Conservation (phyloP, 2,797 vertebrate species). For the Enteromius radiatus region DNA sequence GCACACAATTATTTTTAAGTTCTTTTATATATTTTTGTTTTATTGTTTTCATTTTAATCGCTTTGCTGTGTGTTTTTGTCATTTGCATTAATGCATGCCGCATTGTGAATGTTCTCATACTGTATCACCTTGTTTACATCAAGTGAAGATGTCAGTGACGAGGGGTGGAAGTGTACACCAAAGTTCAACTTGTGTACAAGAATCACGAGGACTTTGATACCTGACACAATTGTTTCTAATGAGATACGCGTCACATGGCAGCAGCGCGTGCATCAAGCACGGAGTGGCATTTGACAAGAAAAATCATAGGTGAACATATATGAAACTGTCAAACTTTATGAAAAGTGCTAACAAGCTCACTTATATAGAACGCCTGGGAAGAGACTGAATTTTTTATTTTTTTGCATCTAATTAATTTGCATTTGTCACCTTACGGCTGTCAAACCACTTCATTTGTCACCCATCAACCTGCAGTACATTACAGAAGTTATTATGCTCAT, state of each 20-base stretch:
- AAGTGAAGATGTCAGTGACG: neutral
- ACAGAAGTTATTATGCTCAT: neutral
- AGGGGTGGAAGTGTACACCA: too few species aligned
- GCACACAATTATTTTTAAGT: too few species aligned
- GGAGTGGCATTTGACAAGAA: neutral
- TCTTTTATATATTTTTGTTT: too few species aligned
- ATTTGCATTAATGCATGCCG: too few species aligned
- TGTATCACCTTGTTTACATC: neutral
- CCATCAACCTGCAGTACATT: neutral
- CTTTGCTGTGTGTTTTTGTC: too few species aligned
- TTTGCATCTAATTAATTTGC: neutral
- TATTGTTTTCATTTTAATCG: too few species aligned
- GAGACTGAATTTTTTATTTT: neutral
- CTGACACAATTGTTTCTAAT: neutral
- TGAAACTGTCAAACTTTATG: neutral
- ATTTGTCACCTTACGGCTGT: neutral
- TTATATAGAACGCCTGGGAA: neutral
- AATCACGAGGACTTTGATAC: neutral
- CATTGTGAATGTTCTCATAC: neutral
- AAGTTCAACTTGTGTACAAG: neutral
- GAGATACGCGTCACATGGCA: neutral
- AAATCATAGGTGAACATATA: conserved; percentile 3
- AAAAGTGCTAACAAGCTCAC: conserved; percentile 7
- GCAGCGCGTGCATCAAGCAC: neutral
- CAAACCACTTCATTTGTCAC: neutral